A percentile compares a stretch with the other conserved stretches of the same genome.
Conservation (phyloP, 2,888 invertebrate genomes). For the Diloba caeruleocephala region DNA sequence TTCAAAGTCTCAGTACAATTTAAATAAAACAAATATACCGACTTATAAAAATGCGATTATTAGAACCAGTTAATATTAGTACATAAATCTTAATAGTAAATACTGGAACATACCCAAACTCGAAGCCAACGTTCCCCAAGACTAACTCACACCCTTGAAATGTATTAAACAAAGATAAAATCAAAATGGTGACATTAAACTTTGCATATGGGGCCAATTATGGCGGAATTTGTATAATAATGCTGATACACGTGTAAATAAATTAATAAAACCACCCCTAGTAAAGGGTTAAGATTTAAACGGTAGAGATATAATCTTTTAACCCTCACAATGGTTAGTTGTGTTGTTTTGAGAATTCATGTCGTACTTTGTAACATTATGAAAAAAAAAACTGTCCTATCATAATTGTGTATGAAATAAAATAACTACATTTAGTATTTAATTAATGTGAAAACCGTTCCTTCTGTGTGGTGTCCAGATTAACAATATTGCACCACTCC, state of each 20-base stretch:
- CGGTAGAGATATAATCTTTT: slow-evolving; percentile 73
- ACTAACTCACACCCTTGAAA: slow-evolving; percentile 67
- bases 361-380: slow-evolving; percentile 12
- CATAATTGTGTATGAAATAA: background rate
- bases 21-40: too few species aligned
- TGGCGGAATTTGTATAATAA: slow-evolving; percentile 77
- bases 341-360: slow-evolving; percentile 38
- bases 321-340: slow-evolving; percentile 62
- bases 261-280: slow-evolving; percentile 85
- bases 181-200: slow-evolving; percentile 77
- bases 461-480: too few species aligned
- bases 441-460: too few species aligned
- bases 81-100: background rate
- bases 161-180: slow-evolving; percentile 81
- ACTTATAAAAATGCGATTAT: too few species aligned
- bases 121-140: slow-evolving; percentile 34
- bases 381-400: background rate
- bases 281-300: slow-evolving; percentile 82
- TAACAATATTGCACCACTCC: too few species aligned
- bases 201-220: slow-evolving; percentile 87
- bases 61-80: too few species aligned
- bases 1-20: too few species aligned
- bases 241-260: slow-evolving; percentile 82
- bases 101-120: slow-evolving; percentile 8
- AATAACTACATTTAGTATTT: too few species aligned